A percentile compares a stretch with the other conserved stretches of the same genome.
phyloP scores from a whole-genome alignment of 1,140 invertebrate species.

The Tribolium madens region DNA sequence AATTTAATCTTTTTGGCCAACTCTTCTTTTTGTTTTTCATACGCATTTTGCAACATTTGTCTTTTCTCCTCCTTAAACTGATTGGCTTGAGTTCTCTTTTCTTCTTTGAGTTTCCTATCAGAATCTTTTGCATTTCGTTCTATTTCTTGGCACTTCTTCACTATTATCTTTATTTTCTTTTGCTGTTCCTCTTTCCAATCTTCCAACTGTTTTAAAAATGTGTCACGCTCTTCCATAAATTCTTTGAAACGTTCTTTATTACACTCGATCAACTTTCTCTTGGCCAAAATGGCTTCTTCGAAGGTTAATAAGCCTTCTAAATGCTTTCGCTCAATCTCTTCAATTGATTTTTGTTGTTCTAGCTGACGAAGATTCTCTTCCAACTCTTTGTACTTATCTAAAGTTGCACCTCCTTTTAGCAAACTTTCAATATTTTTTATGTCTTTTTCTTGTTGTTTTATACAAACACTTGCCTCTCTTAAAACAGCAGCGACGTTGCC shows the following conservation, averaged over 20 bases:
- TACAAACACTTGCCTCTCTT: constrained; percentile 66
- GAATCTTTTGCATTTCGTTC: constrained; percentile 67
- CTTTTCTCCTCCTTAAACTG: constrained; percentile 66
- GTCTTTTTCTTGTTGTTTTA: constrained; percentile 68
- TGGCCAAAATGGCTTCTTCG: constrained; percentile 70
- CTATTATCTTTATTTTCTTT: constrained; percentile 65
- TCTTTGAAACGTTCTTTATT: constrained; percentile 68
- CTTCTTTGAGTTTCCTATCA: constrained; percentile 63
- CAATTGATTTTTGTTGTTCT: constrained; percentile 66
- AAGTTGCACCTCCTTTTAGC: constrained; percentile 65
- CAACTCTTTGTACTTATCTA: constrained; percentile 64
- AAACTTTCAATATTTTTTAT: constrained; percentile 68
- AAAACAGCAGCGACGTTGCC: constrained; percentile 67
- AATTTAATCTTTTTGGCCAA: constrained; percentile 67
- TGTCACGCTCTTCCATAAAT: constrained; percentile 67
- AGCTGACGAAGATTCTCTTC: constrained; percentile 66
- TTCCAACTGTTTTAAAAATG: constrained; percentile 67
- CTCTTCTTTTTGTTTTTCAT: constrained; percentile 67
- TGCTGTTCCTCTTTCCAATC: constrained; percentile 66
- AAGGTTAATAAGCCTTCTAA: constrained; percentile 69
- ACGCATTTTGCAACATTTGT: constrained; percentile 62
- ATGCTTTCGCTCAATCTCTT: constrained; percentile 70
- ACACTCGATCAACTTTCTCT: constrained; percentile 65
- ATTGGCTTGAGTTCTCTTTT: constrained; percentile 66
- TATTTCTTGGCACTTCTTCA: constrained; percentile 66